Conservation (phyloP, 2,888 invertebrate species). For the Chaetogeoica ovagalla region DNA sequence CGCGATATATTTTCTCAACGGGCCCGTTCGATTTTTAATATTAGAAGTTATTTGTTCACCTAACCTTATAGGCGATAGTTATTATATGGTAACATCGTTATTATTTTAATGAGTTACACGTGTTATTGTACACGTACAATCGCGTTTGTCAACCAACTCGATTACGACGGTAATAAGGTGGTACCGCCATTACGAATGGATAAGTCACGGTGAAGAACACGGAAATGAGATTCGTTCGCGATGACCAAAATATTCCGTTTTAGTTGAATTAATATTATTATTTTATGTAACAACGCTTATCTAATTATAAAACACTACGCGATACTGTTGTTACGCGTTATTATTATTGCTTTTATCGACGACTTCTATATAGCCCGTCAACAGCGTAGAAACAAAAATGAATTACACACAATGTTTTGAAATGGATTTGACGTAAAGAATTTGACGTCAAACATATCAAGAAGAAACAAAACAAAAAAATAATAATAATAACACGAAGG, state of each 20-base stretch:
- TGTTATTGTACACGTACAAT: neutral
- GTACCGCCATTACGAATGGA: slow-evolving; percentile 15
- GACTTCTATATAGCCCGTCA: too few species aligned
- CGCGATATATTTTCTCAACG: neutral
- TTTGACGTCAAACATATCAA: too few species aligned
- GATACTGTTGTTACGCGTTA: too few species aligned
- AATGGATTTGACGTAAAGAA: too few species aligned
- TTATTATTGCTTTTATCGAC: too few species aligned
- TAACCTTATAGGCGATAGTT: slow-evolving; percentile 4
- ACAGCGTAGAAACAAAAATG: too few species aligned
- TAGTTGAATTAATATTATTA: too few species aligned
- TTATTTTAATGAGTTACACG: slow-evolving; percentile 38
- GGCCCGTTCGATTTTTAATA: slow-evolving; percentile 20
- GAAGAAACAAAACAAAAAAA: too few species aligned
- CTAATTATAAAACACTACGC: too few species aligned
- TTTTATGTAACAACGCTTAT: too few species aligned
- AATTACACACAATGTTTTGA: too few species aligned
- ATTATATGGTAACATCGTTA: neutral
- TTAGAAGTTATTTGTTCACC: slow-evolving; percentile 5
- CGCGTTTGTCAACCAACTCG: slow-evolving; percentile 36
- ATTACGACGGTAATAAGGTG: slow-evolving; percentile 19
- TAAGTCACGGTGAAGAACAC: slow-evolving; percentile 38
- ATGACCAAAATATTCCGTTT: neutral
- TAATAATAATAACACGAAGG: too few species aligned
- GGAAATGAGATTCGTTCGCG: slow-evolving; percentile 20